Percentiles rank a stretch among this genome's conserved stretches.
Evolutionary conservation across 2,888 invertebrate genomes (phyloP).

Genomic region (Drosophila lacicola): DNA sequence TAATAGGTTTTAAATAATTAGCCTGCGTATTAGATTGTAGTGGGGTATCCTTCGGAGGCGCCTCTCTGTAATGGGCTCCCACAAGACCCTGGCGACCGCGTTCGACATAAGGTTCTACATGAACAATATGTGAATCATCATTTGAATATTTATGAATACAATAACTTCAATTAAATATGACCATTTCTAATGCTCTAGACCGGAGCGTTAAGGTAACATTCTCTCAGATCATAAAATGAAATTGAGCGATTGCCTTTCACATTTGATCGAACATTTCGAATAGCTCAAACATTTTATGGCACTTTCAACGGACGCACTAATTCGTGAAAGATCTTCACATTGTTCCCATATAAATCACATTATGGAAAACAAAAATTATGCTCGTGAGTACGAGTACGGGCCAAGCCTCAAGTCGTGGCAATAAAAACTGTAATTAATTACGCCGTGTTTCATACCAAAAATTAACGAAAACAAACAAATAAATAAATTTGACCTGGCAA

Average conservation of each 20-base stretch:
- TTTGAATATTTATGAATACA: too few species aligned
- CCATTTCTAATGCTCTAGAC: constrained; percentile 15
- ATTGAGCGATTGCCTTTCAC: constrained; percentile 73
- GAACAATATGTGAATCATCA: too few species aligned
- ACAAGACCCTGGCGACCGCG: too few species aligned
- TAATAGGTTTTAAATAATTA: too few species aligned
- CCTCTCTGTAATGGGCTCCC: too few species aligned
- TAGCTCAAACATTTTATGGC: constrained; percentile 72
- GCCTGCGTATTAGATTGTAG: too few species aligned
- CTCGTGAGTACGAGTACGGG: constrained; percentile 27
- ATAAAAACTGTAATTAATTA: constrained; percentile 80
- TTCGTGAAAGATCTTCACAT: constrained; percentile 29
- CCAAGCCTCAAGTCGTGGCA: constrained; percentile 64
- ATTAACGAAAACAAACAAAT: constrained; percentile 64
- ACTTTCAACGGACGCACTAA: constrained; percentile 48
- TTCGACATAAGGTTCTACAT: too few species aligned
- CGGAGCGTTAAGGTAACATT: constrained; percentile 11
- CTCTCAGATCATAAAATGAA: constrained; percentile 69
- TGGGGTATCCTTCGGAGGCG: too few species aligned
- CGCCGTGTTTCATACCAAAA: constrained; percentile 56
- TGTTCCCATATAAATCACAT: constrained; percentile 75
- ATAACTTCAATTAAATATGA: neutral
- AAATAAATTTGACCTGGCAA: constrained; percentile 61
- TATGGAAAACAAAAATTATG: constrained; percentile 30
- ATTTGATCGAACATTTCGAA: constrained; percentile 60